A percentile compares a stretch with the other conserved stretches of the same genome.
These are phyloP conservation scores for Eulemur albifrons DNA, from an alignment of 2,797 vertebrate genomes.

Conservation along the genomic window DNA sequence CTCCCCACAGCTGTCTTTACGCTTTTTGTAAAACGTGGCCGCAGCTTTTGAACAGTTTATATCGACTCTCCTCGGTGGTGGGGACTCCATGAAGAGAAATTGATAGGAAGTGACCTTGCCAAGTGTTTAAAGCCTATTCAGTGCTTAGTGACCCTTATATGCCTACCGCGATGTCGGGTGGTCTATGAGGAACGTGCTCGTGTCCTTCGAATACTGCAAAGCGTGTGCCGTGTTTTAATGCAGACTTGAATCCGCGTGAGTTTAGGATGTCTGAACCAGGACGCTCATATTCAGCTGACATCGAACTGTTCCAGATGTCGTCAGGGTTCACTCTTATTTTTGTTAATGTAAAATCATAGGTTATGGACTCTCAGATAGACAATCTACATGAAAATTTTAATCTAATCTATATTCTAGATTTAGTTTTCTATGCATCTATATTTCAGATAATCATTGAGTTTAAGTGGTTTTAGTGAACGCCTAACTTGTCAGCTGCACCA, in stretches of 20 bases:
- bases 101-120: neutral
- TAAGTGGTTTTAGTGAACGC: neutral
- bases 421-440: neutral
- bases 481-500: neutral
- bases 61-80: rapidly evolving
- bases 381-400: neutral
- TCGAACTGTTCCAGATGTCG: neutral
- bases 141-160: neutral
- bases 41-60: too few relatives aligned
- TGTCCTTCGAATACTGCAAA: neutral
- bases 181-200: rapidly evolving
- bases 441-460: neutral
- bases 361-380: neutral
- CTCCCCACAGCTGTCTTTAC: neutral
- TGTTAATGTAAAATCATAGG: neutral
- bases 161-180: neutral
- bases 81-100: neutral
- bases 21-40: neutral
- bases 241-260: neutral
- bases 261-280: neutral
- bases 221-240: neutral
- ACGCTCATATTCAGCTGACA: neutral
- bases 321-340: neutral
- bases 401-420: neutral
- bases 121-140: too few relatives aligned